phyloP scores from a whole-genome alignment of 2,797 vertebrate genomes.

The Sarcophilus harrisii region DNA sequence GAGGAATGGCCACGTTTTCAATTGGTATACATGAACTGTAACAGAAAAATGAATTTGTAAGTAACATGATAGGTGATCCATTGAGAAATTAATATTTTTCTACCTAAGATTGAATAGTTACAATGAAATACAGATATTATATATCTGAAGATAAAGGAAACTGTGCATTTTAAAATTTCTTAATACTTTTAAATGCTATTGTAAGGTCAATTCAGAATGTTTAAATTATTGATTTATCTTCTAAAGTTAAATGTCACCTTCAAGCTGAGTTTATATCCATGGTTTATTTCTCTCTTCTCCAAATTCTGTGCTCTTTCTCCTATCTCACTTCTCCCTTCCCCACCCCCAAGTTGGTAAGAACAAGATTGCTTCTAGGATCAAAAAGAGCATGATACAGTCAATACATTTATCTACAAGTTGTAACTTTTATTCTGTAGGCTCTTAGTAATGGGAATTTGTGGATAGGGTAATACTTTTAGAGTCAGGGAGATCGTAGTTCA shows the following conservation, averaged over 20 bases:
- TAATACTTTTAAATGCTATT: constrained; percentile 50
- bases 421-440: neutral
- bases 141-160: neutral
- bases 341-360: constrained; percentile 78
- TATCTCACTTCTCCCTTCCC: constrained; percentile 61
- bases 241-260: neutral
- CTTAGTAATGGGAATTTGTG: neutral
- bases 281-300: neutral
- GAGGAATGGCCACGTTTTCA: constrained; percentile 14
- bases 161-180: too few relatives aligned
- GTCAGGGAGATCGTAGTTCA: neutral
- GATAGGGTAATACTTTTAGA: neutral
- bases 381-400: neutral
- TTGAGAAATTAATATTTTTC: neutral
- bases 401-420: fast-evolving
- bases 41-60: constrained; percentile 68
- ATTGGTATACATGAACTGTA: constrained; percentile 77
- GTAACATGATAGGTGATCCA: neutral
- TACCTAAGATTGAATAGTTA: fast-evolving
- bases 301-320: neutral
- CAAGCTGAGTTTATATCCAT: neutral
- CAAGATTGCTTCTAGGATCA: constrained; percentile 22
- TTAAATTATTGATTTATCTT: neutral
- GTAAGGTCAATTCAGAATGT: constrained; percentile 63
- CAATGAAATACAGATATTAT: neutral